These are phyloP conservation scores for Neomorphus geoffroyi DNA, from an alignment of 2,797 vertebrate genomes.

Conservation along the genomic window DNA sequence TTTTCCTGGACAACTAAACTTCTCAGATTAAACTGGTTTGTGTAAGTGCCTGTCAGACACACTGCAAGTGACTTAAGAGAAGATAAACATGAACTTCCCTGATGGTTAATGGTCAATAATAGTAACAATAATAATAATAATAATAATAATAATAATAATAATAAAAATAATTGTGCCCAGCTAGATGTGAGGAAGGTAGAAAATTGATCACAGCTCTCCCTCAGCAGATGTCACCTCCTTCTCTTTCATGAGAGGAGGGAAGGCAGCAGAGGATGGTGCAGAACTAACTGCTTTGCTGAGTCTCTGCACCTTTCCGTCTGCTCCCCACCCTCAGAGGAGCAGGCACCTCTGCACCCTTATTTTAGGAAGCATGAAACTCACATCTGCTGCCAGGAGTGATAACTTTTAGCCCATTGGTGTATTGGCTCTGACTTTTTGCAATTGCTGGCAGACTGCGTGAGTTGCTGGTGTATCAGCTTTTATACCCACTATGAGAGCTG, in stretches of 20 bases:
- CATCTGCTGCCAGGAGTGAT: background rate
- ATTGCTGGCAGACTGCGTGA: background rate
- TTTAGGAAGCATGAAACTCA: background rate
- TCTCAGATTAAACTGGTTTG: background rate
- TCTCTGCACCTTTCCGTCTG: background rate
- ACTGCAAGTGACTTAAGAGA: background rate
- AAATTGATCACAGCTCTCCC: background rate
- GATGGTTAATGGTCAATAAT: too few relatives aligned
- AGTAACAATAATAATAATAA: background rate
- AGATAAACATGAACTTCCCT: background rate
- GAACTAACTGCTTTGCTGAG: background rate
- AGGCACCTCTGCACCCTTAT: background rate
- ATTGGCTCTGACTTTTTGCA: background rate
- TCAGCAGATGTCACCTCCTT: background rate
- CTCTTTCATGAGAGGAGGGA: background rate
- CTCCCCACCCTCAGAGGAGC: background rate
- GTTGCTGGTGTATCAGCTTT: background rate
- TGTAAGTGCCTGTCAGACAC: background rate
- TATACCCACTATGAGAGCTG: background rate
- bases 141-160: too few relatives aligned
- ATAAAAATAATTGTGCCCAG: background rate
- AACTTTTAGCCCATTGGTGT: background rate
- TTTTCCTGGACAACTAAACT: background rate
- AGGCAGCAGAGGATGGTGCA: background rate
- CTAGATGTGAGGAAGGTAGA: background rate